These are phyloP conservation scores for Sylvilagus bachmani DNA, from an alignment of 2,113 vertebrate species.

Conservation along the genomic window DNA sequence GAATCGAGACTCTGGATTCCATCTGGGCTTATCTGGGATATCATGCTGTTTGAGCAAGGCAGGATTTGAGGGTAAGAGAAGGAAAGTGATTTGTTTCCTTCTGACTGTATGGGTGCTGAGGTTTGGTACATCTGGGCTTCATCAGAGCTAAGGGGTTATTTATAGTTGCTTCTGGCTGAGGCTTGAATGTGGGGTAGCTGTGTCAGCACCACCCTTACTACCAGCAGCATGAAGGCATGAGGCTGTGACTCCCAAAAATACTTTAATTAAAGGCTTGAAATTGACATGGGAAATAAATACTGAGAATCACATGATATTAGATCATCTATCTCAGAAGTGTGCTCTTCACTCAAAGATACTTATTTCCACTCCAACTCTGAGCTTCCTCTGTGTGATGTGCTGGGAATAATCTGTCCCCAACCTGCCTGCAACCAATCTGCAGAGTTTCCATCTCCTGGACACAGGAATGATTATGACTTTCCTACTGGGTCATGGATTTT, in stretches of 20 bases:
- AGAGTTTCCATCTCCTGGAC: not conserved
- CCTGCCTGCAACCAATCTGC: not conserved
- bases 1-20: constrained; percentile 21
- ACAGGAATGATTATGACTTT: not conserved
- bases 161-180: not conserved
- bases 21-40: not conserved
- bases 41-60: not conserved
- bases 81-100: not conserved
- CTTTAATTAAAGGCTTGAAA: not conserved
- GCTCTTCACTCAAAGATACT: not conserved
- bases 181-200: not conserved
- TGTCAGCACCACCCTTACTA: not conserved
- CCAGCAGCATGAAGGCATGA: not conserved
- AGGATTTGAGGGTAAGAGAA: not conserved
- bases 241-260: not conserved
- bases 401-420: not conserved
- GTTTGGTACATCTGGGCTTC: not conserved
- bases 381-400: not conserved
- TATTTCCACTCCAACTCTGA: not conserved
- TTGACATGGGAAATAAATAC: not conserved
- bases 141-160: not conserved
- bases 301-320: not conserved
- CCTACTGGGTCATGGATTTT: not conserved
- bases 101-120: not conserved
- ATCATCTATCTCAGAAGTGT: not conserved